Base-by-base conservation (phyloP, 1,140 invertebrate genomes). In the Caerostris extrusa region DNA sequence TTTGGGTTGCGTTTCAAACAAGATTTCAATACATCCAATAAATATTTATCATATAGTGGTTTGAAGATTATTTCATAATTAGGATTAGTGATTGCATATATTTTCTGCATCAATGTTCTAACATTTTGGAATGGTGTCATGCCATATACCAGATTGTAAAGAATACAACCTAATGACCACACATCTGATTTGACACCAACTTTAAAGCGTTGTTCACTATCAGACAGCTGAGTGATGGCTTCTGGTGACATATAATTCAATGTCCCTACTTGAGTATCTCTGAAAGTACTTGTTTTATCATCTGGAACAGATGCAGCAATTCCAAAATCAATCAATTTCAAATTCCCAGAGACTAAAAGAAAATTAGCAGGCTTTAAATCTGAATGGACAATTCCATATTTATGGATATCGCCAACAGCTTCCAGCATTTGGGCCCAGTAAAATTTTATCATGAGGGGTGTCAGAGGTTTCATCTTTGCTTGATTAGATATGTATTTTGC, bases 341-440 rank as follows among this genome's bases (percentile, higher is more conserved):
- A 96, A 83, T 97, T 97, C 5, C 98, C 98, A 93, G 97, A 97
- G 53, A 99, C 98, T 95, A 99, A 96, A 12, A 99, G 96, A 96
- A 99, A 99, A 96, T 99, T 99, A 3, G 98, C 98, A 12, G 99
- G 99, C 96, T 99, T 99, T 91, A 99, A 96, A 96, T 99, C 99
- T 0, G 98, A 98, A 96, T 99, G 99, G 93, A 99, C 98, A 14
- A 99, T 98, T 98, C 98, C 98, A 96, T 98, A 97, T 95, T 97
- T 97, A 95, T 99, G 99, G 95, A 99, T 99, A 95, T 98, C 97
- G 95, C 98, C 97, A 1, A 99, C 99, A 94, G 98, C 98, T 87
- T 97, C 97, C 56, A 99, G 96, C 98, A 99, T 99, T 96, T 99
- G 98, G 95, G 97, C 97, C 98, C 99, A 99, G 96, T 98, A 99